Conservation (phyloP, 1,140 invertebrate species). For the Battus philenor region DNA sequence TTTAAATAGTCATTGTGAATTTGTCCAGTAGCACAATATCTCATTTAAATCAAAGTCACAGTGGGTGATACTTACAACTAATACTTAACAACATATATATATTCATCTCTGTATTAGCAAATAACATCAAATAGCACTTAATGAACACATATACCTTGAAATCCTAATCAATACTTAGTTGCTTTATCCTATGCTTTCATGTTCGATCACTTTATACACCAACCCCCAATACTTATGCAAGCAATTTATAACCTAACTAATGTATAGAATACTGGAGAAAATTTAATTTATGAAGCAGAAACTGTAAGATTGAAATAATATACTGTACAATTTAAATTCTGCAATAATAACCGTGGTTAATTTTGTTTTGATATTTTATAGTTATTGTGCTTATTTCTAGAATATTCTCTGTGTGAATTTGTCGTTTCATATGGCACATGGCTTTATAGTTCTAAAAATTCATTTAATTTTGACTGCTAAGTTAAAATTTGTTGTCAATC, state of each 20-base stretch:
- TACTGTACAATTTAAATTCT: too few species aligned
- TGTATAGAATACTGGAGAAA: not conserved
- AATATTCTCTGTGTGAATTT: too few species aligned
- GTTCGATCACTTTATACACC: not conserved
- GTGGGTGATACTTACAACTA: not conserved
- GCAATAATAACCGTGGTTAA: too few species aligned
- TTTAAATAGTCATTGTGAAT: not conserved
- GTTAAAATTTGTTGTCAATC: too few species aligned
- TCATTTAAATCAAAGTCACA: not conserved
- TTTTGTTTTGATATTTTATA: too few species aligned
- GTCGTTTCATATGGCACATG: too few species aligned
- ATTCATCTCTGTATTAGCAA: not conserved
- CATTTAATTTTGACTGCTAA: too few species aligned
- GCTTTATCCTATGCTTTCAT: not conserved
- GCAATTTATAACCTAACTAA: not conserved
- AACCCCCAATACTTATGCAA: too few species aligned
- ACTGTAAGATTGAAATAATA: too few species aligned
- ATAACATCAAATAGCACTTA: constrained; percentile 7
- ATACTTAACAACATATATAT: constrained; percentile 8
- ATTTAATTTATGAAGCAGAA: not conserved
- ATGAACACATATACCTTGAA: constrained; percentile 10
- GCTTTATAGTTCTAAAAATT: too few species aligned
- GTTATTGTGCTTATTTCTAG: too few species aligned
- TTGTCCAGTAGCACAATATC: not conserved
- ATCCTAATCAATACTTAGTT: too few species aligned